Conservation (phyloP, 1,140 invertebrate species). For the Drosophila sucinea region DNA sequence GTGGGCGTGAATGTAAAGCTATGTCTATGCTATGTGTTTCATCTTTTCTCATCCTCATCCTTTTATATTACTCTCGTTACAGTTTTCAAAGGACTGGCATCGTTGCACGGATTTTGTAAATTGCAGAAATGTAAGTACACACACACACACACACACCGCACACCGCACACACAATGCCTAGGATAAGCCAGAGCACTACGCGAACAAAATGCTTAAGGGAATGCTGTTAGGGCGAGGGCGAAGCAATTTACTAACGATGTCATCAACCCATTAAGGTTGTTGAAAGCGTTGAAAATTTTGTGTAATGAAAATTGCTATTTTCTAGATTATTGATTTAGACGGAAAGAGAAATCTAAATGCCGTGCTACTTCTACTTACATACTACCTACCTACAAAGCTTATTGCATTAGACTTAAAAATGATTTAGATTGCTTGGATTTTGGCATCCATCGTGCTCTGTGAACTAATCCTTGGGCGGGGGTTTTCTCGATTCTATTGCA, state of each 20-base stretch:
- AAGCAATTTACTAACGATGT: constrained; percentile 38
- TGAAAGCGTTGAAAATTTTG: constrained; percentile 13
- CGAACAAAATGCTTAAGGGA: background rate
- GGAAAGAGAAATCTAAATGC: background rate
- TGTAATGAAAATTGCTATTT: constrained; percentile 13
- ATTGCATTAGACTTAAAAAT: background rate
- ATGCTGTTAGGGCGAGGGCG: background rate
- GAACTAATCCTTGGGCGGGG: too few species aligned
- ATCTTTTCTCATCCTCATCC: constrained; percentile 8
- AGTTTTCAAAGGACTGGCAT: constrained; percentile 72
- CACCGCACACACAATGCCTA: background rate
- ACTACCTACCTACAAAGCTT: background rate
- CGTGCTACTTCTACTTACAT: background rate
- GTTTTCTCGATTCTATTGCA: constrained; percentile 28
- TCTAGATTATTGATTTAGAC: constrained; percentile 7
- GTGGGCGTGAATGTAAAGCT: background rate
- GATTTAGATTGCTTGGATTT: too few species aligned
- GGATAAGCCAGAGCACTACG: background rate
- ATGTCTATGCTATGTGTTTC: background rate
- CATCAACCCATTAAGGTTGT: constrained; percentile 51
- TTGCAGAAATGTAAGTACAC: constrained; percentile 73
- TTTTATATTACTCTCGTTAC: constrained; percentile 41
- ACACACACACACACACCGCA: background rate
- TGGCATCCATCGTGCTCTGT: too few species aligned
- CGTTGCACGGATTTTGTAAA: constrained; percentile 72